phyloP scores from a whole-genome alignment of 2,113 vertebrate genomes.

The Lophura nycthemera region DNA sequence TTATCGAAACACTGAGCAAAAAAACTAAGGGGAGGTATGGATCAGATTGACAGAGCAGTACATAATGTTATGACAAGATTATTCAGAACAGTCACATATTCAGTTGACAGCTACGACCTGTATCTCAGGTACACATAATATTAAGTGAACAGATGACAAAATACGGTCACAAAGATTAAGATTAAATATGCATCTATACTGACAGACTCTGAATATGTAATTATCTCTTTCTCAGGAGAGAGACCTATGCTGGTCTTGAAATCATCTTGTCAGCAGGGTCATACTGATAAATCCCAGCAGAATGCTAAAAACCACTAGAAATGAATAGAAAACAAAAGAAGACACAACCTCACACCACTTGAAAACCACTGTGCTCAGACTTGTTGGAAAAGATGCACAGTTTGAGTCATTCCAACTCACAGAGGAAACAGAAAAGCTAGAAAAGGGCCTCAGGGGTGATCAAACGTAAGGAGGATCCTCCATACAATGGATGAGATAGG shows the following conservation, averaged over 20 bases:
- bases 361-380: not conserved
- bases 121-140: not conserved
- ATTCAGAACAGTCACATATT: not conserved
- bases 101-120: not conserved
- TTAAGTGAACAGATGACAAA: slow-evolving; percentile 17
- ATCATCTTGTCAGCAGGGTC: not conserved
- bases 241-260: not conserved
- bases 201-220: not conserved
- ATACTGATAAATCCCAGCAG: not conserved
- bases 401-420: not conserved
- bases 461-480: not conserved
- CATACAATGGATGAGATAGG: not conserved
- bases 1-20: not conserved
- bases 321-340: not conserved
- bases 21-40: not conserved
- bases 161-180: not conserved
- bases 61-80: not conserved
- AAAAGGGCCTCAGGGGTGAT: not conserved
- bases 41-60: not conserved
- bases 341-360: not conserved
- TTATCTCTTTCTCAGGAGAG: not conserved
- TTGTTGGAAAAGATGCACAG: not conserved
- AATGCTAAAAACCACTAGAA: not conserved
- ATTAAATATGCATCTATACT: not conserved
- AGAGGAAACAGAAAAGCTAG: not conserved